Conservation (phyloP, 2,888 invertebrate genomes). For the Diaprepes abbreviatus region DNA sequence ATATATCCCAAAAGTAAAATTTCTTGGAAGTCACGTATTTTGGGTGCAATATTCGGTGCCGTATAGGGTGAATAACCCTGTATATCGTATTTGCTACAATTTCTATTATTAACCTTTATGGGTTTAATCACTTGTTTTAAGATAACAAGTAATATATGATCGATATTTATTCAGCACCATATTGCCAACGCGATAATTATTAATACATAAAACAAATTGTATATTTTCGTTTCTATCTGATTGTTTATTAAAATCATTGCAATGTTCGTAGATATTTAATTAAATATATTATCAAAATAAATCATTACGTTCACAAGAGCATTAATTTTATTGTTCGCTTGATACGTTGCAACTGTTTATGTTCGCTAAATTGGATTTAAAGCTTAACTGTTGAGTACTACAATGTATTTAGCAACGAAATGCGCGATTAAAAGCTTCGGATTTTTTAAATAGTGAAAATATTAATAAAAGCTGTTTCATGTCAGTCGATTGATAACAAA, state of each 20-base stretch:
- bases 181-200: slow-evolving; percentile 3
- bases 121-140: slow-evolving; percentile 2
- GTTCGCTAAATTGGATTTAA: background rate
- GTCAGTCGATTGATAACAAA: too few relatives aligned
- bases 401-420: too few relatives aligned
- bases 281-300: slow-evolving; percentile 12
- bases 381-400: background rate
- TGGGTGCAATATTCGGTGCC: too few relatives aligned
- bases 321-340: background rate
- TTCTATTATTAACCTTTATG: background rate
- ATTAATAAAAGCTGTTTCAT: too few relatives aligned
- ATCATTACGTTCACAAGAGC: background rate
- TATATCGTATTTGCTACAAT: too few relatives aligned
- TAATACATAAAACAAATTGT: slow-evolving; percentile 12
- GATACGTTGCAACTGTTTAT: background rate
- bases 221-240: background rate
- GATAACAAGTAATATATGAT: background rate
- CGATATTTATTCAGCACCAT: background rate
- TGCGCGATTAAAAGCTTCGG: too few relatives aligned
- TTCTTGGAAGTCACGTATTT: too few relatives aligned
- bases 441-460: too few relatives aligned
- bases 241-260: slow-evolving; percentile 3
- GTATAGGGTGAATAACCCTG: too few relatives aligned
- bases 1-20: too few relatives aligned
- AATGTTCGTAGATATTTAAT: slow-evolving; percentile 9